A percentile compares a stretch with the other conserved stretches of the same genome.
These are phyloP conservation scores for Aphidius gifuensis DNA, from an alignment of 1,140 invertebrate genomes.

Conservation along the genomic window DNA sequence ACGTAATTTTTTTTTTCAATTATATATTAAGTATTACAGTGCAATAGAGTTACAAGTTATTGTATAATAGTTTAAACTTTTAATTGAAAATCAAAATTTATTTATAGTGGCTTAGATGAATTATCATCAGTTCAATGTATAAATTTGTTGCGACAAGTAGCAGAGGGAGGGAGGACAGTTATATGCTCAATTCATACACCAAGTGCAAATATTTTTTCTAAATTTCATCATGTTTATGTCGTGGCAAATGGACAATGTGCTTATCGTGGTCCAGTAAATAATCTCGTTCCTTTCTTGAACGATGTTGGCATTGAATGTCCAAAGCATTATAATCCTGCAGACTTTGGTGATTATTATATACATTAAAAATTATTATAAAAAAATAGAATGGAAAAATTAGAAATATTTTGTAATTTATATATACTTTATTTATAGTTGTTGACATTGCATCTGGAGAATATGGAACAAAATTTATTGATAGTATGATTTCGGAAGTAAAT, in stretches of 20 bases:
- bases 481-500: constrained; percentile 14
- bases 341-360: constrained; percentile 65
- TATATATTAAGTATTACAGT: too few relatives aligned
- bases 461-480: constrained; percentile 13
- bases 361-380: not conserved
- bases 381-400: not conserved
- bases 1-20: constrained; percentile 60
- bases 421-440: constrained; percentile 9
- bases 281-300: constrained; percentile 70
- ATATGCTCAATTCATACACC: constrained; percentile 92
- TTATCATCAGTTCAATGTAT: constrained; percentile 73
- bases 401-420: not conserved
- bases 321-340: constrained; percentile 76
- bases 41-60: too few relatives aligned
- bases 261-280: constrained; percentile 65
- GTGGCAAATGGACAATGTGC: constrained; percentile 71
- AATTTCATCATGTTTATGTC: constrained; percentile 76
- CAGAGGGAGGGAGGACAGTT: constrained; percentile 77
- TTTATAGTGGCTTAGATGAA: constrained; percentile 70
- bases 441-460: constrained; percentile 21
- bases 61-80: too few relatives aligned
- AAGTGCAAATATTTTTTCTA: constrained; percentile 72
- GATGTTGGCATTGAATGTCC: constrained; percentile 69
- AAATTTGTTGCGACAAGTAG: constrained; percentile 71
- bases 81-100: constrained; percentile 13